phyloP scores from a whole-genome alignment of 2,797 vertebrate species.

The Enteromius anoplus region DNA sequence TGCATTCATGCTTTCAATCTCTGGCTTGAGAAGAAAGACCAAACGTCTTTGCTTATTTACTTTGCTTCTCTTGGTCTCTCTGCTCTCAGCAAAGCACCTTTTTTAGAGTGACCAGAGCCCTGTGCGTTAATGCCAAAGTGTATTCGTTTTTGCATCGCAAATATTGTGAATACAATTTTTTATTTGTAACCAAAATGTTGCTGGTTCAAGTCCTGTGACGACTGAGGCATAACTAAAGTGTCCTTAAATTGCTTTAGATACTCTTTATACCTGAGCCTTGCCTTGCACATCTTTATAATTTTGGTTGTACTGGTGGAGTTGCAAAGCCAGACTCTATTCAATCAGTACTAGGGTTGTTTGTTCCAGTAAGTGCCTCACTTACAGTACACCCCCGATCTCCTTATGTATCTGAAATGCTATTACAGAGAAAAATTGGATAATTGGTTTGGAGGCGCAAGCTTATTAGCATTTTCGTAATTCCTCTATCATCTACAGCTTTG shows the following conservation, averaged over 20 bases:
- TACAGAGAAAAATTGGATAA: slow-evolving; percentile 40
- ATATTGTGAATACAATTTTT: background rate
- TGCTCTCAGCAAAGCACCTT: slow-evolving; percentile 48
- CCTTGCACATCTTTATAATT: background rate
- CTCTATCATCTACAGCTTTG: slow-evolving; percentile 5
- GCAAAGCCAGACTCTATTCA: background rate
- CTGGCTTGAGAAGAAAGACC: slow-evolving; percentile 54
- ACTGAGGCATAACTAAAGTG: background rate
- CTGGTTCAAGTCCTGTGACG: background rate
- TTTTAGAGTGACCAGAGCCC: slow-evolving; percentile 31
- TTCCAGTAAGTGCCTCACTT: background rate
- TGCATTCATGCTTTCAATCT: slow-evolving; percentile 57
- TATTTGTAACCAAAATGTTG: background rate
- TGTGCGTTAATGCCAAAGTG: background rate
- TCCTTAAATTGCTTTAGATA: background rate
- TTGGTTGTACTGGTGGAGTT: background rate
- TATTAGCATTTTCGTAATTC: background rate
- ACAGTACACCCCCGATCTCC: slow-evolving; percentile 22
- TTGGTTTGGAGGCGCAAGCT: slow-evolving; percentile 54
- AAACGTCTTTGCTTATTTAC: slow-evolving; percentile 39
- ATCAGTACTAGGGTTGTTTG: background rate
- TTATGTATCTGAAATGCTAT: slow-evolving; percentile 55
- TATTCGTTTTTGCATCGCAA: background rate
- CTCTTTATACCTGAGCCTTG: background rate
- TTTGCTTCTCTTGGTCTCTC: slow-evolving; percentile 48